phyloP scores from a whole-genome alignment of 2,888 invertebrate species.

The Stenchaetothrips biformis region DNA sequence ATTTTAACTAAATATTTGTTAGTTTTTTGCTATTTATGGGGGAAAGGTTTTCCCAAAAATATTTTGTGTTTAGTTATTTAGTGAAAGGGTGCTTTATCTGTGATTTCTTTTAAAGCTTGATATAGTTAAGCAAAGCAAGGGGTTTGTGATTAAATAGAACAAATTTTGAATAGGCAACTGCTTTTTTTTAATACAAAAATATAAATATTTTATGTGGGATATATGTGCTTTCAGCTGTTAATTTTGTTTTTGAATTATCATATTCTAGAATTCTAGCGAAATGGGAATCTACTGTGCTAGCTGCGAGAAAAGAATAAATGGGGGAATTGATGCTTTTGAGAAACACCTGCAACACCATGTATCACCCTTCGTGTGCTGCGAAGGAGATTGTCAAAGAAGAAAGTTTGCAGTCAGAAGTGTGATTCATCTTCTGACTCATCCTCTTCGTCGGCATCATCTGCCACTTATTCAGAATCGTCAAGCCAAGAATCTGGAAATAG shows the following conservation, averaged over 20 bases:
- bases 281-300: background rate
- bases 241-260: background rate
- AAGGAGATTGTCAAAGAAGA: background rate
- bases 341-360: background rate
- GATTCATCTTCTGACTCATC: background rate
- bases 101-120: background rate
- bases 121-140: background rate
- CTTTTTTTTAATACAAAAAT: background rate
- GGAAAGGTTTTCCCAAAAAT: background rate
- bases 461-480: background rate
- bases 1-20: background rate
- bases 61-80: background rate
- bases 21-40: background rate
- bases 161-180: background rate
- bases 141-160: background rate
- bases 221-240: background rate
- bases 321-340: background rate
- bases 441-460: background rate
- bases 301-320: background rate
- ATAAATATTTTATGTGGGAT: background rate
- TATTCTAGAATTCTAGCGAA: background rate
- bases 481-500: background rate
- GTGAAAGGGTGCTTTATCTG: background rate
- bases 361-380: background rate
- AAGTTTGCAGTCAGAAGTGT: background rate